These are phyloP conservation scores for Yasuhikotakia modesta DNA, from an alignment of 2,797 vertebrate species.

Conservation along the genomic window DNA sequence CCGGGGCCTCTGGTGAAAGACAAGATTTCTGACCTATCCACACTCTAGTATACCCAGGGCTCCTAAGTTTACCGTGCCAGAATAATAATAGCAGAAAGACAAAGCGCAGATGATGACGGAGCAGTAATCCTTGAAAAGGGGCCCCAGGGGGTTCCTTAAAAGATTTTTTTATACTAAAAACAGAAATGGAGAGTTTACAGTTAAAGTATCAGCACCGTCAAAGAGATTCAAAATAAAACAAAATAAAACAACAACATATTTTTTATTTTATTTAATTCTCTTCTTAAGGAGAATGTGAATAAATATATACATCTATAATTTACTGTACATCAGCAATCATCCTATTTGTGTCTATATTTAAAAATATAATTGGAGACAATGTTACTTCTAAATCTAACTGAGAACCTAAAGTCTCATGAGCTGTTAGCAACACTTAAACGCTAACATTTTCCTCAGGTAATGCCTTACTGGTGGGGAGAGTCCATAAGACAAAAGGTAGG, in stretches of 20 bases:
- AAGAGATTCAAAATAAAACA: too few species aligned
- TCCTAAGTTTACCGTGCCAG: constrained; percentile 38
- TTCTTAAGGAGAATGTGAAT: too few species aligned
- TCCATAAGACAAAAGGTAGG: constrained; percentile 1
- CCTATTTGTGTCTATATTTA: background rate
- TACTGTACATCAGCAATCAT: background rate
- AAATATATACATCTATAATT: too few species aligned
- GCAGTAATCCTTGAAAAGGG: background rate
- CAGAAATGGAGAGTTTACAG: too few species aligned
- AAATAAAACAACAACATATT: too few species aligned
- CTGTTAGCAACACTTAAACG: background rate
- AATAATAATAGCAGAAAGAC: constrained; percentile 23
- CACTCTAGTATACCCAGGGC: constrained; percentile 9
- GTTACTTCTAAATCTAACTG: background rate
- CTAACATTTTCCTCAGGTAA: background rate
- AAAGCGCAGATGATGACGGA: background rate
- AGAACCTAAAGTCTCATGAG: background rate
- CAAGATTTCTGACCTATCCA: constrained; percentile 24
- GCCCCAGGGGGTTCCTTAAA: background rate
- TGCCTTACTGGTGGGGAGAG: background rate
- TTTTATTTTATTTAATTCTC: too few species aligned
- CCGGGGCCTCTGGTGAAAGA: constrained; percentile 24
- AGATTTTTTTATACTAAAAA: background rate
- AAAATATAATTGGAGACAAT: background rate
- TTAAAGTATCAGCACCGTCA: too few species aligned